Conservation (phyloP, 35 echinoderm and acorn worm genomes). For the Hemicentrotus pulcherrimus region DNA sequence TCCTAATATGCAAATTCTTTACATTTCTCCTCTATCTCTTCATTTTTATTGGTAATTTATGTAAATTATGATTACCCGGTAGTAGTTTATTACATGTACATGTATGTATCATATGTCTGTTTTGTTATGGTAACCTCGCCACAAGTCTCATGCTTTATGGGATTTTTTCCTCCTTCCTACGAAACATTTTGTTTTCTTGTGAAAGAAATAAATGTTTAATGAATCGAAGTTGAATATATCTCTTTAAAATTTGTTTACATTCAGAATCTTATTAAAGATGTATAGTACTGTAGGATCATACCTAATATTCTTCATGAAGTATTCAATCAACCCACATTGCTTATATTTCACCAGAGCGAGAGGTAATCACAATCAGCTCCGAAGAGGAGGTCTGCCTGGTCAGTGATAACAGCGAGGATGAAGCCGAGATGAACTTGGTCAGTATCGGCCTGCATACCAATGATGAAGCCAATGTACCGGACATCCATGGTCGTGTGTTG, state of each 20-base stretch:
- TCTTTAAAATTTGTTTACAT: background rate
- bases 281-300: background rate
- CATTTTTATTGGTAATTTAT: no score
- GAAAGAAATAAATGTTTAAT: no score
- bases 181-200: no score
- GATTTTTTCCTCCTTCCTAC: no score
- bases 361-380: conserved; percentile 80
- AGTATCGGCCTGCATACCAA: conserved; percentile 82
- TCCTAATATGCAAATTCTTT: no score
- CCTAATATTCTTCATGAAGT: background rate
- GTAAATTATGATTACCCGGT: no score
- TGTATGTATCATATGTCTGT: no score
- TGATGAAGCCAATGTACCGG: conserved; percentile 69
- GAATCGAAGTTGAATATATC: no score
- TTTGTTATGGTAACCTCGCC: no score
- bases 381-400: conserved; percentile 84
- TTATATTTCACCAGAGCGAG: conserved; percentile 56
- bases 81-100: no score
- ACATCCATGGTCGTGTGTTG: conserved; percentile 70
- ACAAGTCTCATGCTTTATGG: no score
- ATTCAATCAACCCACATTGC: background rate
- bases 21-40: no score
- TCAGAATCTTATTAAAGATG: background rate
- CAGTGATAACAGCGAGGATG: conserved; percentile 72
- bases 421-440: conserved; percentile 51